Evolutionary conservation across 2,113 vertebrate species (phyloP), one percentile per base, ranked within the genome.

Genomic region (Trachemys scripta): DNA sequence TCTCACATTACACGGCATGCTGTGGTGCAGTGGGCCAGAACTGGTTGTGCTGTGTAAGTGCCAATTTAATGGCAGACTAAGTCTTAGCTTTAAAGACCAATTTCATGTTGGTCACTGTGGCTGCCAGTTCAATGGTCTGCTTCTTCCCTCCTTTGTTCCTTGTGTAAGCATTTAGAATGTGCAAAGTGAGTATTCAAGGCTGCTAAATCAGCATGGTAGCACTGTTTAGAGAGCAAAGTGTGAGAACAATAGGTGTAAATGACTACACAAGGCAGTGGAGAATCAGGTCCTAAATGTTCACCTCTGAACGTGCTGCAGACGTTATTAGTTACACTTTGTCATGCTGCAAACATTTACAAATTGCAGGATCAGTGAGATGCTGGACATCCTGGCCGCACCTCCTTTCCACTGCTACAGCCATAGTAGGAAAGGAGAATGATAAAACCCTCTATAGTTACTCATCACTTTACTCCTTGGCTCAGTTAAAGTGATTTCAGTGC

Each of bases 311-410:
- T 76, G 38, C 38, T 76, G 72, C 62, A 69, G 62, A n/a, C n/a
- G 31, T 69, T 17, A 8, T 17, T n/a, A 4, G 35, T 17, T 69
- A 31, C 35, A 35, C 16, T n/a, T 90, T 53, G 84, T 31, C 3
- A 1, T 45, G 29, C 8, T 31, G 45, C 42, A 10, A 50, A 14
- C 1, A 0, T 10, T n/a, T 3, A 24, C 31, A 45, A 5, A 20
- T 49, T 29, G 10, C 29, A 79, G 10, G 80, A 38, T 12, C 8
- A 65, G 31, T 31, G 16, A 31, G 57, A 8, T 14, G 3, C 3
- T 78, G 45, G 87, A 27, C 22, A 47, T 75, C 19, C 51, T 56
- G 35, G 35, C 35, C 35, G 12, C 0, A 1, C 45, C 3, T 24
- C 5, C 76, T 82, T 24, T 12, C 59, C 9, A 85, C 5, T 9